A percentile compares a stretch with the other conserved stretches of the same genome.
These are phyloP conservation scores for Chelonus insularis DNA, from an alignment of 1,140 invertebrate genomes.

Conservation along the genomic window DNA sequence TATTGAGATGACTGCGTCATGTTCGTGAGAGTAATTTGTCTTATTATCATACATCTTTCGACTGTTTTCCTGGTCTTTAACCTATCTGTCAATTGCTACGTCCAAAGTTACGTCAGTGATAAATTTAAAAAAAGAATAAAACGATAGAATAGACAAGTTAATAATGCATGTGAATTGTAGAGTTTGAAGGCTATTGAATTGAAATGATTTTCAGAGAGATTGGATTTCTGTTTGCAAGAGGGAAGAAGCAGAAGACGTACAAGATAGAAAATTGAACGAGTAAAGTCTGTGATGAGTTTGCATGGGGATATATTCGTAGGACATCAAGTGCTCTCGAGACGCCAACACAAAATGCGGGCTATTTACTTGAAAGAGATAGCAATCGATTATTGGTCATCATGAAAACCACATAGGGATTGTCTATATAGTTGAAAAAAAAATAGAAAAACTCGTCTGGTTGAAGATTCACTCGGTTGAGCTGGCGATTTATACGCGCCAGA, in stretches of 20 bases:
- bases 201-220: slow-evolving; percentile 41
- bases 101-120: no score
- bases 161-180: slow-evolving; percentile 49
- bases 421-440: no score
- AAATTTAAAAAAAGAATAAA: no score
- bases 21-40: neutral
- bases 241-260: neutral
- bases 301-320: neutral
- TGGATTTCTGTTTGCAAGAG: slow-evolving; percentile 36
- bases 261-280: neutral
- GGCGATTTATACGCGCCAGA: no score
- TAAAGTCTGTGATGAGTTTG: neutral
- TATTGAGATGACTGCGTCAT: neutral
- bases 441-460: no score
- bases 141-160: neutral
- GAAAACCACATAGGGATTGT: no score
- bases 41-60: neutral
- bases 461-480: no score
- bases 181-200: slow-evolving; percentile 38
- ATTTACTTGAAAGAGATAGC: neutral
- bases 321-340: slow-evolving; percentile 7
- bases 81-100: no score
- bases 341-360: neutral
- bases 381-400: slow-evolving; percentile 16
- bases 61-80: neutral